Percentiles rank a stretch among this genome's conserved stretches.
These are phyloP conservation scores for Caenorhabditis macrosperma DNA, from an alignment of 2,888 invertebrate species.

Conservation along the genomic window DNA sequence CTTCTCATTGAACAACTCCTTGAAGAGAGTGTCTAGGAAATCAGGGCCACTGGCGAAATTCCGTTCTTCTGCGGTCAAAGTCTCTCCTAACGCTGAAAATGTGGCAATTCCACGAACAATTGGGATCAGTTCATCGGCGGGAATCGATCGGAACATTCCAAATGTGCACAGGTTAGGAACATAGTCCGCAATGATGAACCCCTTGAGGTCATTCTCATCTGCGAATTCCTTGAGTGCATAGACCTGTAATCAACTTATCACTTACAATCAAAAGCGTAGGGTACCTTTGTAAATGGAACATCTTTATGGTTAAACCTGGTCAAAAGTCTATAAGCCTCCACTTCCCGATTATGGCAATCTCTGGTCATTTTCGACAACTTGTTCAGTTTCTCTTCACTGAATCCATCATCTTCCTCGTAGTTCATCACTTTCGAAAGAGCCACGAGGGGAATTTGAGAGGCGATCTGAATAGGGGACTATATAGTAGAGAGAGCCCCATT, in stretches of 20 bases:
- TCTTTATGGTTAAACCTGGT: slow-evolving; percentile 18
- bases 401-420: slow-evolving; percentile 7
- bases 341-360: slow-evolving; percentile 30
- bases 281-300: slow-evolving; percentile 26
- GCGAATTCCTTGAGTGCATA: slow-evolving; percentile 22
- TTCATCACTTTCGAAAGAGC: slow-evolving; percentile 19
- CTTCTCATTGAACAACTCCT: not conserved
- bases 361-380: not conserved
- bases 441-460: slow-evolving; percentile 18
- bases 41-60: slow-evolving; percentile 12
- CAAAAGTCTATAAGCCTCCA: slow-evolving; percentile 15
- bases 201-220: slow-evolving; percentile 25
- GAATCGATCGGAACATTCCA: slow-evolving; percentile 11
- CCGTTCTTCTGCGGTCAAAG: slow-evolving; percentile 15
- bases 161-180: slow-evolving; percentile 16
- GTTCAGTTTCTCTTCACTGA: slow-evolving; percentile 18
- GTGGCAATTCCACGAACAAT: slow-evolving; percentile 27
- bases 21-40: slow-evolving; percentile 12
- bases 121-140: slow-evolving; percentile 12
- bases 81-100: slow-evolving; percentile 25
- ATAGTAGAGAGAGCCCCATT: not conserved
- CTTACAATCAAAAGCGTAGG: not conserved
- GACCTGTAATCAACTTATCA: not conserved
- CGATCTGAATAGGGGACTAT: not conserved
- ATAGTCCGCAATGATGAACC: slow-evolving; percentile 23